Percentiles rank a stretch among this genome's conserved stretches.
phyloP scores from a whole-genome alignment of 2,888 invertebrate species.

The Drosophila pullipes region DNA sequence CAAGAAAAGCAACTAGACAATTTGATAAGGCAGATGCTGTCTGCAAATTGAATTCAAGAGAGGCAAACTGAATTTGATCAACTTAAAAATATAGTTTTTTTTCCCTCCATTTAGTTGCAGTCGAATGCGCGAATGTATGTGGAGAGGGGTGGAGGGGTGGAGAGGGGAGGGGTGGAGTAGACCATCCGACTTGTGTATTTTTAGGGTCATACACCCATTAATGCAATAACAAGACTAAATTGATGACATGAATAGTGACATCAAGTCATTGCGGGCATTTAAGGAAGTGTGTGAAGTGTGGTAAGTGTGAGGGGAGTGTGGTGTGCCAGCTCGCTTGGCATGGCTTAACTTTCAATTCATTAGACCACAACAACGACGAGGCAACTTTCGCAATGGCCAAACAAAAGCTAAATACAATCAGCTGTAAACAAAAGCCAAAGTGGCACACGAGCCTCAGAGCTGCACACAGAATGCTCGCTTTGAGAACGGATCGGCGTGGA shows the following conservation, averaged over 20 bases:
- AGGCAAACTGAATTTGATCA: conserved; percentile 42
- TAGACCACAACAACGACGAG: conserved; percentile 68
- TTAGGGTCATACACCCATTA: conserved; percentile 23
- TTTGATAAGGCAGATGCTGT: conserved; percentile 40
- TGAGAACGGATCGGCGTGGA: background rate
- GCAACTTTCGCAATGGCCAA: conserved; percentile 67
- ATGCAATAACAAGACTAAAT: conserved; percentile 42
- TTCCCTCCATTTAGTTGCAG: conserved; percentile 29
- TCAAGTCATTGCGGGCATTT: conserved; percentile 7
- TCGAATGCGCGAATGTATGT: background rate
- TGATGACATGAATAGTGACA: conserved; percentile 23
- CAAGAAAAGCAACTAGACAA: conserved; percentile 13
- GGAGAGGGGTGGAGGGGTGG: background rate
- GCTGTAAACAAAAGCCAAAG: conserved; percentile 72
- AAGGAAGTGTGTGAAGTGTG: background rate
- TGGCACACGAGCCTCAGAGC: conserved; percentile 54
- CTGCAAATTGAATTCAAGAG: conserved; percentile 34
- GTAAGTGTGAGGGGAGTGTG: background rate
- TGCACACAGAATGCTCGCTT: conserved; percentile 1
- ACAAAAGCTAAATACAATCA: conserved; percentile 75
- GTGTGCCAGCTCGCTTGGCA: background rate
- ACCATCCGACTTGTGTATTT: background rate
- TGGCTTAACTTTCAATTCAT: conserved; percentile 74
- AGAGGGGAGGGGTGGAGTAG: too few species aligned
- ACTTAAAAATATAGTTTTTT: conserved; percentile 34